Conservation (phyloP, 2,113 vertebrate genomes). For the Seriola quinqueradiata region DNA sequence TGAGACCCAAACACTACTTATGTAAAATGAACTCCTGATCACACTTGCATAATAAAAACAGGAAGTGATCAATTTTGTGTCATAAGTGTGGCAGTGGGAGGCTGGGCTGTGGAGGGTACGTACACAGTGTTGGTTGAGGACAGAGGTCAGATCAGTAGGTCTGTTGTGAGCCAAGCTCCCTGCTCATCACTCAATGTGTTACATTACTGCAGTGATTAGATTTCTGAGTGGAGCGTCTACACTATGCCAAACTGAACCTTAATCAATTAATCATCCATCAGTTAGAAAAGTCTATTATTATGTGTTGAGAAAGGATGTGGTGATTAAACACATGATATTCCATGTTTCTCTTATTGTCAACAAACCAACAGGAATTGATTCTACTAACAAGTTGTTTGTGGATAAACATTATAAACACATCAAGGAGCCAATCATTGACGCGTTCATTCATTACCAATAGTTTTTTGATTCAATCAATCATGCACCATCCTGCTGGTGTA, state of each 20-base stretch:
- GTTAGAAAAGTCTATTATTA: background rate
- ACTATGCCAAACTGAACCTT: background rate
- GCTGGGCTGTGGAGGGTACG: conserved; percentile 26
- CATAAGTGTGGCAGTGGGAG: conserved; percentile 22
- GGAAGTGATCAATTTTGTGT: conserved; percentile 68
- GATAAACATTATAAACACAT: background rate
- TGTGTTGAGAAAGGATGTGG: background rate
- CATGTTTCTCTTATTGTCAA: background rate
- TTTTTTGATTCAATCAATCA: background rate
- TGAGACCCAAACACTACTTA: conserved; percentile 38
- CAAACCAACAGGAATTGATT: background rate
- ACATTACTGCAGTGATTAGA: conserved; percentile 28
- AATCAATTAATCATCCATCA: background rate
- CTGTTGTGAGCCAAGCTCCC: conserved; percentile 9
- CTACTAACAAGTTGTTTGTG: background rate
- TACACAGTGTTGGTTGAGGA: conserved; percentile 11
- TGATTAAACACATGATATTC: background rate
- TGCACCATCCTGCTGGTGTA: background rate
- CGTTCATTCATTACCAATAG: background rate
- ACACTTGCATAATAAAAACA: conserved; percentile 64
- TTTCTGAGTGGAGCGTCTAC: background rate
- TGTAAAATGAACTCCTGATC: conserved; percentile 52
- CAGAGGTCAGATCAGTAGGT: conserved; percentile 48
- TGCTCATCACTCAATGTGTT: conserved; percentile 18
- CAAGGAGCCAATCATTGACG: background rate